Evolutionary conservation across 2,888 invertebrate genomes (phyloP).

Genomic region (Pseudanteris insignis): DNA sequence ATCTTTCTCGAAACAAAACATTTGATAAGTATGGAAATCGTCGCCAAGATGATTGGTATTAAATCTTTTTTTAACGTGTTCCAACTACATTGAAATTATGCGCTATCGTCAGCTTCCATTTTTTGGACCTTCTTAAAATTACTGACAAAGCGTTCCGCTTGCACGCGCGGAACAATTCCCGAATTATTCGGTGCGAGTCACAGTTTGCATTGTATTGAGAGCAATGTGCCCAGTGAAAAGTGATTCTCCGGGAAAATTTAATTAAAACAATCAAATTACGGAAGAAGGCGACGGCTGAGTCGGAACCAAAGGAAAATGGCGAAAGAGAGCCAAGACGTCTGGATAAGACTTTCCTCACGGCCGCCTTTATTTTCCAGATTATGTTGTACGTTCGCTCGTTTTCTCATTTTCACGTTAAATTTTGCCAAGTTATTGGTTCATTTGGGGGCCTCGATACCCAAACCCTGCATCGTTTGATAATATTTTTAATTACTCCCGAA

Average conservation of each 20-base stretch:
- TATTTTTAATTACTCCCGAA: slow-evolving; percentile 13
- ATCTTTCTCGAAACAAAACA: slow-evolving; percentile 29
- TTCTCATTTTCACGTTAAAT: slow-evolving; percentile 42
- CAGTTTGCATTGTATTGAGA: slow-evolving; percentile 63
- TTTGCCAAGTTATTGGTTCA: slow-evolving; percentile 38
- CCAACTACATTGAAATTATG: too few relatives aligned
- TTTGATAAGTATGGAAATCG: too few relatives aligned
- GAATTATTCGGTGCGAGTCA: slow-evolving; percentile 61
- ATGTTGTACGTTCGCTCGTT: slow-evolving; percentile 45
- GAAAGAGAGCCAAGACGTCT: slow-evolving; percentile 48
- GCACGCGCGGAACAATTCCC: slow-evolving; percentile 34
- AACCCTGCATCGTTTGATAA: neutral
- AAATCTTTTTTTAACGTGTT: too few relatives aligned
- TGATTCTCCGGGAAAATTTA: slow-evolving; percentile 66
- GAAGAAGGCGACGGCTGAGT: slow-evolving; percentile 61
- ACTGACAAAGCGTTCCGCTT: slow-evolving; percentile 1
- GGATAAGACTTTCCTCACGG: slow-evolving; percentile 61
- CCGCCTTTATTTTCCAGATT: slow-evolving; percentile 54
- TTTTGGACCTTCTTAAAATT: neutral
- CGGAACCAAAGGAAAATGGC: slow-evolving; percentile 52
- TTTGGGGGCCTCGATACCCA: slow-evolving; percentile 21
- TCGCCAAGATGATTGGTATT: too few relatives aligned
- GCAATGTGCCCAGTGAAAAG: slow-evolving; percentile 63
- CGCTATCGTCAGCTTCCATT: too few relatives aligned
- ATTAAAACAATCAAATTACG: slow-evolving; percentile 68